Evolutionary conservation across 2,888 invertebrate genomes (phyloP).

Genomic region (Cataglyphis altisquamis): DNA sequence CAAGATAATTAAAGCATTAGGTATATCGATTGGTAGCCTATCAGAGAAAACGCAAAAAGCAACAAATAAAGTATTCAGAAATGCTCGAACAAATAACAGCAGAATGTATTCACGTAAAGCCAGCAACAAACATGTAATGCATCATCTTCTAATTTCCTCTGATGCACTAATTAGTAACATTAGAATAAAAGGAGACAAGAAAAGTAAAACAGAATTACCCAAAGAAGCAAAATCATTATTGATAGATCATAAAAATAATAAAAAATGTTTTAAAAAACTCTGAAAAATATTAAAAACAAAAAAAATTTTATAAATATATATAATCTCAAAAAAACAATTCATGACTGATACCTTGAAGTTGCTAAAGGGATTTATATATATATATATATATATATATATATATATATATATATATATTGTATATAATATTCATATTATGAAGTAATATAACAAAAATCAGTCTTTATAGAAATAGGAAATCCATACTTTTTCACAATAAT

Average conservation of each 20-base stretch:
- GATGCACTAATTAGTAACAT: slow-evolving; percentile 7
- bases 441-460: no score
- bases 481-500: no score
- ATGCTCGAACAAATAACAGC: slow-evolving; percentile 35
- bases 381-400: no score
- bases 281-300: no score
- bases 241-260: not conserved
- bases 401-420: no score
- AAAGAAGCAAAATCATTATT: not conserved
- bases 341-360: no score
- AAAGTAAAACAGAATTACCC: not conserved
- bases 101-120: slow-evolving; percentile 37
- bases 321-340: no score
- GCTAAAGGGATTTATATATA: no score
- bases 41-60: slow-evolving; percentile 5
- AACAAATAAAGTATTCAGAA: slow-evolving; percentile 44
- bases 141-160: slow-evolving; percentile 22
- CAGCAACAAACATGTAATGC: slow-evolving; percentile 1
- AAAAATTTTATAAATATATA: no score
- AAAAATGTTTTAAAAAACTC: not conserved
- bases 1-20: not conserved
- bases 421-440: no score
- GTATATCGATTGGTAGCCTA: not conserved
- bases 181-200: slow-evolving; percentile 10
- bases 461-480: no score